A percentile compares a stretch with the other conserved stretches of the same genome.
These are phyloP conservation scores for Drepanosiphum platanoidis DNA, from an alignment of 2,888 invertebrate species.

Conservation along the genomic window DNA sequence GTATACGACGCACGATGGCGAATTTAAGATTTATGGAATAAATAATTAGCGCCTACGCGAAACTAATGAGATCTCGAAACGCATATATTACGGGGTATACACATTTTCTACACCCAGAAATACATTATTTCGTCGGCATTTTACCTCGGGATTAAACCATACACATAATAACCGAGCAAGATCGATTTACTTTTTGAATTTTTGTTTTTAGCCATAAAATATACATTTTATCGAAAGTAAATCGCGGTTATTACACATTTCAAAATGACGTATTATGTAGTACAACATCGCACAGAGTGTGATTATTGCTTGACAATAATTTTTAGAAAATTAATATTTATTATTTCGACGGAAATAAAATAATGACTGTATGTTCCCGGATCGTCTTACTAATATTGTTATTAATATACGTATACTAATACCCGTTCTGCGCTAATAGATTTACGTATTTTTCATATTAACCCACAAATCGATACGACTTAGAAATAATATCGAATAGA, in stretches of 20 bases:
- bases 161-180: not conserved
- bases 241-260: not conserved
- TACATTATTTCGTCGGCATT: not conserved
- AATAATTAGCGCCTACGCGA: not conserved
- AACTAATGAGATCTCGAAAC: not conserved
- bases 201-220: not conserved
- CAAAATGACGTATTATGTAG: not conserved
- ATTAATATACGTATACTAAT: too few species aligned
- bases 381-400: too few species aligned
- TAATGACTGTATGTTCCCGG: too few species aligned
- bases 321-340: too few species aligned
- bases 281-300: too few species aligned
- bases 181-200: not conserved
- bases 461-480: not conserved
- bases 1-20: not conserved
- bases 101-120: not conserved
- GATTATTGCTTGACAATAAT: too few species aligned
- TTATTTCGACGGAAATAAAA: too few species aligned
- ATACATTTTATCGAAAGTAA: not conserved
- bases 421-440: too few species aligned
- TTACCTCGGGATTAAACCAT: not conserved
- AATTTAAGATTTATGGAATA: not conserved
- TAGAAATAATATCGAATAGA: not conserved
- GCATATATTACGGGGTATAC: not conserved
- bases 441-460: not conserved